Evolutionary conservation across 2,888 invertebrate species (phyloP).

Genomic region (Drosophila ustulata): DNA sequence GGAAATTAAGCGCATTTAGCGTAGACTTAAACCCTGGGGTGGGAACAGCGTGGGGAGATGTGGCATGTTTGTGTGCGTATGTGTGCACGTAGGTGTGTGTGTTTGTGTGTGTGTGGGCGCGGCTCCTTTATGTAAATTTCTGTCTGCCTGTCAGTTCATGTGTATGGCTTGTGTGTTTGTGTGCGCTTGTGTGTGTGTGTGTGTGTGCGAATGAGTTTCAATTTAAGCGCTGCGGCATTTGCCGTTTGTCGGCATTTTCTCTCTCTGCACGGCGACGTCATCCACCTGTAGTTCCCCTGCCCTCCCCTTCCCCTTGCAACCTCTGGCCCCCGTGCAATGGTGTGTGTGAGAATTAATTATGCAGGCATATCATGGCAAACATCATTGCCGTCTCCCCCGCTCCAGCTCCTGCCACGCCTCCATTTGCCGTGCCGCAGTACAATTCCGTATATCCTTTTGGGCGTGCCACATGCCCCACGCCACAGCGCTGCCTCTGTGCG

Average conservation of each 20-base stretch:
- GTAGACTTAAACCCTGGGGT: constrained; percentile 29
- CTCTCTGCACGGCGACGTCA: constrained; percentile 41
- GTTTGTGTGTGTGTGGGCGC: constrained; percentile 5
- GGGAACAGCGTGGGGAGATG: not conserved
- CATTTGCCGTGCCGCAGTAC: constrained; percentile 10
- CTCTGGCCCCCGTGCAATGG: not conserved
- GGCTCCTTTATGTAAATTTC: constrained; percentile 58
- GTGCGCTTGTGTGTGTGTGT: constrained; percentile 15
- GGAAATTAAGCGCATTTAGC: constrained; percentile 76
- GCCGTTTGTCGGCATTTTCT: constrained; percentile 72
- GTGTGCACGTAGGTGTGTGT: constrained; percentile 1
- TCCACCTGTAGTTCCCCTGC: constrained; percentile 45
- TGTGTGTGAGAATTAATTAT: constrained; percentile 69
- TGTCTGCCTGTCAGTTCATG: constrained; percentile 32
- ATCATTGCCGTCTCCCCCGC: constrained; percentile 38
- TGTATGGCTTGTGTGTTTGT: not conserved
- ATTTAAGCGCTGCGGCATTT: constrained; percentile 72
- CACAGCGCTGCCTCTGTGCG: constrained; percentile 25
- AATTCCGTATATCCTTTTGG: constrained; percentile 15
- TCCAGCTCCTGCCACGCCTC: not conserved
- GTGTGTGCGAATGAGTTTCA: constrained; percentile 51
- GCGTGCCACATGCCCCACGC: constrained; percentile 12
- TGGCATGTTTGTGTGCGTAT: not conserved
- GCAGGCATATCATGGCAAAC: constrained; percentile 77
- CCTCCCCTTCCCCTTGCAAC: not conserved